These are phyloP conservation scores for Tetraneura akinire DNA, from an alignment of 1,140 invertebrate species.

Conservation along the genomic window DNA sequence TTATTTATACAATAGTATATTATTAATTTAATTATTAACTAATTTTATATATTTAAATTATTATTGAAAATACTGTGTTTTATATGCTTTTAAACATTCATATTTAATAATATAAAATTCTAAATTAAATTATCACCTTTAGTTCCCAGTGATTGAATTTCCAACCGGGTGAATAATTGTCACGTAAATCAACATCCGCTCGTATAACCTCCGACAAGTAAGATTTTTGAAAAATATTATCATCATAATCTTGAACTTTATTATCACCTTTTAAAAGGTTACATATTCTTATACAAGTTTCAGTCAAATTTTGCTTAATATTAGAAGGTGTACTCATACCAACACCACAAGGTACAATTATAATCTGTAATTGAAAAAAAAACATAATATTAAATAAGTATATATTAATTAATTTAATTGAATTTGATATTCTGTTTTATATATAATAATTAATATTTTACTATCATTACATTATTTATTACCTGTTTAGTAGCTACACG, in stretches of 20 bases:
- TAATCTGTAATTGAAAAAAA: slow-evolving; percentile 63
- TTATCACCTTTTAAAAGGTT: slow-evolving; percentile 61
- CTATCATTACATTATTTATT: no score
- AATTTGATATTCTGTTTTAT: no score
- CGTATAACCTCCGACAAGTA: slow-evolving; percentile 65
- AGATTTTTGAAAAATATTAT: neutral
- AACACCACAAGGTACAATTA: slow-evolving; percentile 96
- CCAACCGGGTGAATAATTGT: slow-evolving; percentile 99
- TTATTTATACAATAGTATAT: no score
- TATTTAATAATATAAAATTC: neutral
- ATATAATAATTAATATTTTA: no score
- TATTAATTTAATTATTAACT: no score
- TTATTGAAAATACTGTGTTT: no score
- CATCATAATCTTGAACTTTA: neutral
- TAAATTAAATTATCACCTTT: slow-evolving; percentile 66
- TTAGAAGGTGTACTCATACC: slow-evolving; percentile 76
- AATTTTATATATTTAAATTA: no score
- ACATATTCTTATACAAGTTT: slow-evolving; percentile 74
- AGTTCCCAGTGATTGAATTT: slow-evolving; percentile 99
- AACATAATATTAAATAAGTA: neutral
- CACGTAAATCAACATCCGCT: slow-evolving; percentile 81
- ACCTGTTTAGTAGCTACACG: slow-evolving; percentile 79
- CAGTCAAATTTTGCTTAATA: slow-evolving; percentile 70
- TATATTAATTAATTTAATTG: no score
- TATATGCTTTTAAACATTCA: no score